These are phyloP conservation scores for Ophraella communa DNA, from an alignment of 2,888 invertebrate species.

Conservation along the genomic window DNA sequence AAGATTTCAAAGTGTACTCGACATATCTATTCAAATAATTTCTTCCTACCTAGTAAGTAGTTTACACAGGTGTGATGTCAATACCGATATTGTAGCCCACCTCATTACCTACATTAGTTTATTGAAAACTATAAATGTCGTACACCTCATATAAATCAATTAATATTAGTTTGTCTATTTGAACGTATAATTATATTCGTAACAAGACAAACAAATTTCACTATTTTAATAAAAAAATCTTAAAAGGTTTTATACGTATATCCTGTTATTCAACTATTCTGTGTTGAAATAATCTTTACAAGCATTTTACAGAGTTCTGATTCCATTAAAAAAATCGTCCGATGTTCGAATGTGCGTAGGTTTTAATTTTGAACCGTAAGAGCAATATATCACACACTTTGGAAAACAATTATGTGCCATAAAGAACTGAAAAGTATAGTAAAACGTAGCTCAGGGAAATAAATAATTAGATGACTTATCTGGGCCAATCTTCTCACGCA, in stretches of 20 bases:
- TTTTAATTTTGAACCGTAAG: neutral
- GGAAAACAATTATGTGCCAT: neutral
- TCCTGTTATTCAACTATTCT: too few species aligned
- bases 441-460: constrained; percentile 13
- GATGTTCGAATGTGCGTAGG: neutral
- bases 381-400: neutral
- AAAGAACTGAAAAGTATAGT: neutral
- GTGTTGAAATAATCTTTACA: neutral
- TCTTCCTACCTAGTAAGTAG: neutral
- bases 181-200: neutral
- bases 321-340: too few species aligned
- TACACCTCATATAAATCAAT: neutral
- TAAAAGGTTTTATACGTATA: neutral
- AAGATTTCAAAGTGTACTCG: neutral
- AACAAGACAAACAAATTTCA: neutral
- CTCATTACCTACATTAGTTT: constrained; percentile 4
- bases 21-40: neutral
- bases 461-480: constrained; percentile 35
- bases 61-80: constrained; percentile 5
- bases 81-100: constrained; percentile 1
- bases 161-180: neutral
- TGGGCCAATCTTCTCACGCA: constrained; percentile 43
- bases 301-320: too few species aligned
- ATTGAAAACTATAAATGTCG: neutral
- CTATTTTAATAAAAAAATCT: neutral